Base-by-base conservation (phyloP, 2,888 invertebrate species). In the Maniola hyperantus region DNA sequence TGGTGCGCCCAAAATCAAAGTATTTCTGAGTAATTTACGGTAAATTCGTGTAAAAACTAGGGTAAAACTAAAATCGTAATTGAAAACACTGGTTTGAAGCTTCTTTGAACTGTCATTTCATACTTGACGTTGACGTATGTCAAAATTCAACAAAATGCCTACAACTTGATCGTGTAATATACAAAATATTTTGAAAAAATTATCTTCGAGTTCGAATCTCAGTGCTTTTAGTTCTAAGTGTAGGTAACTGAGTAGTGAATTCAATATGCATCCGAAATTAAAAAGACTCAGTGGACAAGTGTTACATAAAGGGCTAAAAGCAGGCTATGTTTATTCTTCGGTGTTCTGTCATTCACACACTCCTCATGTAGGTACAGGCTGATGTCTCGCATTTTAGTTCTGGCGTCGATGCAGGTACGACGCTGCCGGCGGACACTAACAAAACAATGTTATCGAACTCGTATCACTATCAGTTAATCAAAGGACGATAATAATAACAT, bases 371-470 rank as follows among this genome's bases (percentile, higher is more conserved):
- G 67, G 51, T 62, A 69, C 70, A 55, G 69, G 71, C 70, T 67
- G 66, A 68, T 68, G 55, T 55, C 65, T 76, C 78, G 71, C 77
- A 82, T 77, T 82, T 77, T 81, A 82, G 82, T 84, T 81, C 83
- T 78, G 79, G 78, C 76, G 78, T 79, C 72, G 79, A 73, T 77
- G 79, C 72, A 78, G 76, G 76, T 73, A 77, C 77, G 79, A 83
- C 81, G 81, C 77, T 73, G 74, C 74, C 72, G 73, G 76, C 75
- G 76, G 75, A 70, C 79, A 79, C 79, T 79, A 80, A 75, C 76
- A 81, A 80, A 81, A 86, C 81, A 83, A 84, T 84, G 83, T 74
- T 81, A 82, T 78, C 81, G 75, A 77, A 79, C 76, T 77, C 73
- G 72, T 78, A 82, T 79, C 79, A 69, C 71, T 72, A 71, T 75